Evolutionary conservation across 2,888 invertebrate species (phyloP).

Genomic region (Anoplius nigerrimus): DNA sequence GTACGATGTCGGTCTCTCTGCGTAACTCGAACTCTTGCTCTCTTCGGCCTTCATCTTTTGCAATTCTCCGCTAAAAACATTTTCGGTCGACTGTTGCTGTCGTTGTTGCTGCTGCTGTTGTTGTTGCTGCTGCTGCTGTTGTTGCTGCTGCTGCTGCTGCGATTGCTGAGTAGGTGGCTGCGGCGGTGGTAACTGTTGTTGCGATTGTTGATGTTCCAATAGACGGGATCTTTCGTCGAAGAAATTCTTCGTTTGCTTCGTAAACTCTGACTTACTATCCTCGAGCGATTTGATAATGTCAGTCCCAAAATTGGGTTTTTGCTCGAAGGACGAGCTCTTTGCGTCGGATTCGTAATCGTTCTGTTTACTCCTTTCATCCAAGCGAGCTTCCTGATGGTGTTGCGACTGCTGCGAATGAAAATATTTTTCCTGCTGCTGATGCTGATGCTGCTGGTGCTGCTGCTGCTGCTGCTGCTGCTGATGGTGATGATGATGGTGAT

Average conservation of each 20-base stretch:
- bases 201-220: slow-evolving; percentile 37
- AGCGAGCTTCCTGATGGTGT: slow-evolving; percentile 29
- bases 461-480: slow-evolving; percentile 37
- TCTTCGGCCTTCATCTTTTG: slow-evolving; percentile 66
- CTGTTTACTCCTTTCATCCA: slow-evolving; percentile 36
- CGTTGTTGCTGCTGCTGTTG: slow-evolving; percentile 6
- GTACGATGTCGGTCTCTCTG: slow-evolving; percentile 48
- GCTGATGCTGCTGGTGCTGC: slow-evolving; percentile 13
- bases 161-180: slow-evolving; percentile 15
- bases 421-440: slow-evolving; percentile 38
- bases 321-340: slow-evolving; percentile 47
- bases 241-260: slow-evolving; percentile 61
- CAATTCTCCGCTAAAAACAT: slow-evolving; percentile 41
- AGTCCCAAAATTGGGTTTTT: slow-evolving; percentile 43
- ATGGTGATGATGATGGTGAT: slow-evolving; percentile 49
- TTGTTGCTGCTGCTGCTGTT: neutral
- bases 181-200: no score
- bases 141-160: no score
- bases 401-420: slow-evolving; percentile 36
- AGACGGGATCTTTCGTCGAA: slow-evolving; percentile 62
- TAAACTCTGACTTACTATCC: slow-evolving; percentile 60
- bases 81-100: slow-evolving; percentile 46
- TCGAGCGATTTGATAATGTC: slow-evolving; percentile 61
- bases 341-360: slow-evolving; percentile 47
- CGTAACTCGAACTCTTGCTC: slow-evolving; percentile 46